Base-by-base conservation (phyloP, 2,888 invertebrate genomes). In the Tetanocera ferruginea region DNA sequence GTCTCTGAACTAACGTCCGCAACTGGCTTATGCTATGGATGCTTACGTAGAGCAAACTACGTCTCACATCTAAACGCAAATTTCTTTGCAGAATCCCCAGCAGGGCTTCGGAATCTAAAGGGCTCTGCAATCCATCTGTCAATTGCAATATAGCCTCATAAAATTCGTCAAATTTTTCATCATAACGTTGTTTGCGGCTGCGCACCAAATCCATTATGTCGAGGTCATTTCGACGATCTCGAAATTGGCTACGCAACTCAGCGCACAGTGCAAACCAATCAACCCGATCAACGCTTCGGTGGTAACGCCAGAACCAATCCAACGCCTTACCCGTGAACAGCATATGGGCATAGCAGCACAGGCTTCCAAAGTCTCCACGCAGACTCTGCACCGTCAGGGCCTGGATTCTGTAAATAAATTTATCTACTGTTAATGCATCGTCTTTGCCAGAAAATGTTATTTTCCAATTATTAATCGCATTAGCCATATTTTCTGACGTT, bases 41-140 rank as follows among this genome's bases (percentile, higher is more conserved):
- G 52, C 8, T 28, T 3, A 76, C 0, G 25, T 76, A 77, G 5
- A 77, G 49, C 19, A 79, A 71, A 55, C 77, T 76, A 31, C 75
- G 74, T 14, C 77, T 77, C 8, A 79, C 77, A 34, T 79, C 77
- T 2, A 77, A 76, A 3, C 76, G 34, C 1, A 79, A 23, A 60
- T 75, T 77, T 11, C 77, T 62, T 17, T 77, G 37, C 1, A 79
- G 25, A 3, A 77, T 77, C 72, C 76, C 72, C 5, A 79, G 71
- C 4, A 77, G 17, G 0, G 60, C 34, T 19, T 37, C 43, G 2
- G 76, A 67, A 0, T n/a, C 3, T 8, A 75, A 2, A 6, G 43
- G 57, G 6, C 52, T 6, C 4, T 28, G 14, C 17, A 76, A 17
- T 11, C 64, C 8, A 51, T 76, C 77, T 23, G 37, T 23, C 76